A percentile compares a stretch with the other conserved stretches of the same genome.
Evolutionary conservation across 1,140 invertebrate genomes (phyloP).

Genomic region (Eupeodes corollae): DNA sequence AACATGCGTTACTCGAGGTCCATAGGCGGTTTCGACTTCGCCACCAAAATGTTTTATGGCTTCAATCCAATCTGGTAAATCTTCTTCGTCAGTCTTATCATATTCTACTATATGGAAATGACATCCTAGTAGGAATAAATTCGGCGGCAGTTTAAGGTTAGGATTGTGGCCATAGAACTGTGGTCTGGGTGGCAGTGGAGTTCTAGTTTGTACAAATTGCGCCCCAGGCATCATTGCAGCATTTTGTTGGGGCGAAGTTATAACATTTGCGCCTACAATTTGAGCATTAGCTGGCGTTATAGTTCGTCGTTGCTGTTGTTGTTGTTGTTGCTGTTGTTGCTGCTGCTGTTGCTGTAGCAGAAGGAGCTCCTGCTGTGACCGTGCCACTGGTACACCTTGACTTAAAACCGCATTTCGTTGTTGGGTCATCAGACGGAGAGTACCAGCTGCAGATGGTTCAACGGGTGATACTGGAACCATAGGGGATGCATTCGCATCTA

Average conservation of each 20-base stretch:
- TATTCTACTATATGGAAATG: conserved; percentile 78
- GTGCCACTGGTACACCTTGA: conserved; percentile 15
- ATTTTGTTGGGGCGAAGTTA: conserved; percentile 29
- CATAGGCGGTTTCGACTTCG: conserved; percentile 76
- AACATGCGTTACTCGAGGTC: conserved; percentile 78
- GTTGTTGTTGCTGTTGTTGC: conserved; percentile 21
- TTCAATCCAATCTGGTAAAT: conserved; percentile 62
- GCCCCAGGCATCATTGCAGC: conserved; percentile 14
- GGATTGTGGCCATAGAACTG: conserved; percentile 80
- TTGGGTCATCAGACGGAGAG: conserved; percentile 65
- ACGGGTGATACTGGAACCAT: conserved; percentile 14
- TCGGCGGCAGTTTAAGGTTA: conserved; percentile 72
- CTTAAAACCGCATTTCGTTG: conserved; percentile 55
- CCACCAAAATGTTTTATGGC: conserved; percentile 79
- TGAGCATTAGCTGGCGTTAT: neutral
- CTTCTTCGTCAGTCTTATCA: conserved; percentile 43
- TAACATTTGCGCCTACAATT: neutral
- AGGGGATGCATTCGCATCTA: conserved; percentile 9
- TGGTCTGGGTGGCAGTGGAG: conserved; percentile 46
- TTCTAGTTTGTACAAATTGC: conserved; percentile 10
- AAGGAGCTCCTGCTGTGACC: conserved; percentile 26
- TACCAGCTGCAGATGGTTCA: conserved; percentile 58
- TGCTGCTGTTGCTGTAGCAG: conserved; percentile 29
- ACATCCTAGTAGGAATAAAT: conserved; percentile 82
- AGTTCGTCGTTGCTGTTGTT: conserved; percentile 36